phyloP scores from a whole-genome alignment of 2,113 vertebrate species.

The Regulus satrapa region DNA sequence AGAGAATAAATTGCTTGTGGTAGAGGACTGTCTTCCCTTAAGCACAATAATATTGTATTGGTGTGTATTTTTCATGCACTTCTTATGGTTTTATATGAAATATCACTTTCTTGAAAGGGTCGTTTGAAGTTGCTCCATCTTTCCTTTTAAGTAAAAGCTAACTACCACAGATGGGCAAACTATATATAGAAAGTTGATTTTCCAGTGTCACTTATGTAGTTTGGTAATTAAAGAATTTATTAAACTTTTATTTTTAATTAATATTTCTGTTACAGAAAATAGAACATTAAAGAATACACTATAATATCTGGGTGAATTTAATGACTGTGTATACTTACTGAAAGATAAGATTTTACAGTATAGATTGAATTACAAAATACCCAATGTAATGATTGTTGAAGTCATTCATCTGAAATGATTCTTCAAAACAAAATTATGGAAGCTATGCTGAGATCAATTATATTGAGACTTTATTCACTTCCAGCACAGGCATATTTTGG shows the following conservation, averaged over 20 bases:
- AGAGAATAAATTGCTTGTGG: background rate
- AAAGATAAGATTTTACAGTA: background rate
- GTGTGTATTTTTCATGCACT: background rate
- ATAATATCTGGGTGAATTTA: background rate
- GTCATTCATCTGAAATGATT: background rate
- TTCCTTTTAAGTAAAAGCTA: background rate
- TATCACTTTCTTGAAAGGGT: background rate
- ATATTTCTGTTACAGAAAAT: background rate
- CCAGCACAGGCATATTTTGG: background rate
- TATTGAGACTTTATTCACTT: background rate
- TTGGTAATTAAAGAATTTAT: background rate
- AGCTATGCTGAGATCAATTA: background rate
- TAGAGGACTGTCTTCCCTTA: background rate
- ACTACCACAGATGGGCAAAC: background rate
- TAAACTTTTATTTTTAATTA: background rate
- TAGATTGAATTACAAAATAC: background rate
- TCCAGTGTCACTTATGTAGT: background rate
- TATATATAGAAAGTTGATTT: background rate
- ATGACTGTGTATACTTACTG: background rate
- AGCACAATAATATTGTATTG: background rate
- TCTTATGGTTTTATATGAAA: background rate
- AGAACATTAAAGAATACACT: background rate
- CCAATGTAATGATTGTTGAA: background rate
- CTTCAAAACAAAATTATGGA: background rate
- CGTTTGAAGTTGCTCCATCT: background rate